Conservation (phyloP, 2,113 vertebrate genomes). For the Salvelinus fontinalis region DNA sequence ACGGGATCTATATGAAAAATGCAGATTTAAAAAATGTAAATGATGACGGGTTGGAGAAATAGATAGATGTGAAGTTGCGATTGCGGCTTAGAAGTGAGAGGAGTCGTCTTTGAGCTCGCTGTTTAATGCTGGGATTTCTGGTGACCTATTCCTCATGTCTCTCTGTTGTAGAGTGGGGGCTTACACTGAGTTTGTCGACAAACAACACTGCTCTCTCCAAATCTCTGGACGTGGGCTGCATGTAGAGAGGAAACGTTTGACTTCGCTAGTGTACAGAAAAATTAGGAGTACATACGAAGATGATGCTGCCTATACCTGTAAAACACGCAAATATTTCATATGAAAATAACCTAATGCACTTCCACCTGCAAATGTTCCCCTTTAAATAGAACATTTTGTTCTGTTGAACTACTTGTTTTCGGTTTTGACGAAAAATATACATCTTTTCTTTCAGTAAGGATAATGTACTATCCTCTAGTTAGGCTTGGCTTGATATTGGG, state of each 20-base stretch:
- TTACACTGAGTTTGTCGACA: neutral
- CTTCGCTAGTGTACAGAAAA: neutral
- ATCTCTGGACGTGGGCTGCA: neutral
- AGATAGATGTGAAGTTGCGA: slow-evolving; percentile 48
- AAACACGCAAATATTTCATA: neutral
- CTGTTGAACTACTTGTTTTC: too few species aligned
- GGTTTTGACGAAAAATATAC: too few species aligned
- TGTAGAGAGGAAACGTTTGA: neutral
- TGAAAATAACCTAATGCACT: neutral
- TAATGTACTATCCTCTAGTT: too few species aligned
- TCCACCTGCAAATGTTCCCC: too few species aligned
- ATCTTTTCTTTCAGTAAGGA: too few species aligned
- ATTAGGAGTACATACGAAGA: neutral
- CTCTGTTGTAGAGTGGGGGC: slow-evolving; percentile 5
- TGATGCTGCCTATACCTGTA: neutral
- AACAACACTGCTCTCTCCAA: slow-evolving; percentile 1
- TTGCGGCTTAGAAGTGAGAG: slow-evolving; percentile 34
- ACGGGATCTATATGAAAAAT: slow-evolving; percentile 77
- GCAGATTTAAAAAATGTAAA: slow-evolving; percentile 77
- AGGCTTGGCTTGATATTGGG: too few species aligned
- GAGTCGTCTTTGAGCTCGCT: slow-evolving; percentile 18
- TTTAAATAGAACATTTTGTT: too few species aligned
- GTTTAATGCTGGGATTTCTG: slow-evolving; percentile 4
- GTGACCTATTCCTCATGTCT: slow-evolving; percentile 23
- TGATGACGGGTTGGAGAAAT: slow-evolving; percentile 60